Evolutionary conservation across 2,113 vertebrate genomes (phyloP).

Genomic region (Thunnus thynnus): DNA sequence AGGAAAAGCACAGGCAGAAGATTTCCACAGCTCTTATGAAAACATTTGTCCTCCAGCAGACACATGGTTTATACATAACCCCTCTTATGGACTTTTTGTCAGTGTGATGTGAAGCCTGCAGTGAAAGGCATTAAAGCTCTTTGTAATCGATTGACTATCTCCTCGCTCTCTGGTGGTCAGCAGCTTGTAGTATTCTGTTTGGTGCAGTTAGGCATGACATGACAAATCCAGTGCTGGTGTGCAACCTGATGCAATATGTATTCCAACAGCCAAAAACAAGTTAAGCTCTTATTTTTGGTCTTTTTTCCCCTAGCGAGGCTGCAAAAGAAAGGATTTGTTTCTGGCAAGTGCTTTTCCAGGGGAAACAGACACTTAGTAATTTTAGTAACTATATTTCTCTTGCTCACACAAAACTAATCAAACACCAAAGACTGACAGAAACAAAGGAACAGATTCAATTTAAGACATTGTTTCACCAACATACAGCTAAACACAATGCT

Average conservation of each 20-base stretch:
- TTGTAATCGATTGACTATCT: constrained; percentile 50
- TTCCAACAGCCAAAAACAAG: neutral
- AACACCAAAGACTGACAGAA: neutral
- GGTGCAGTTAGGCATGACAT: constrained; percentile 42
- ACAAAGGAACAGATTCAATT: neutral
- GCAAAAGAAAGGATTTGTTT: neutral
- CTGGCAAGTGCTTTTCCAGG: neutral
- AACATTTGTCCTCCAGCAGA: constrained; percentile 56
- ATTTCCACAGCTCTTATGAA: constrained; percentile 40
- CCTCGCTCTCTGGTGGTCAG: constrained; percentile 36
- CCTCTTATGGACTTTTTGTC: constrained; percentile 42
- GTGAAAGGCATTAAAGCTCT: constrained; percentile 55
- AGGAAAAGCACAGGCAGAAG: constrained; percentile 30
- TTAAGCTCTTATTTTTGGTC: neutral
- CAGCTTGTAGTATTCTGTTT: constrained; percentile 33
- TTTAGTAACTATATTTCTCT: neutral
- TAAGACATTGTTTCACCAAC: neutral
- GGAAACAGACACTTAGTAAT: neutral
- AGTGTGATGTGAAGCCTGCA: constrained; percentile 49
- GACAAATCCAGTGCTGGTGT: constrained; percentile 12
- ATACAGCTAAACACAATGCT: too few species aligned
- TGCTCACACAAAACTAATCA: neutral
- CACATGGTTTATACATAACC: constrained; percentile 47
- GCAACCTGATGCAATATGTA: constrained; percentile 28
- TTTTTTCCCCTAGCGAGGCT: neutral